Base-by-base conservation (phyloP, 2,888 invertebrate genomes). In the Meta bourneti region DNA sequence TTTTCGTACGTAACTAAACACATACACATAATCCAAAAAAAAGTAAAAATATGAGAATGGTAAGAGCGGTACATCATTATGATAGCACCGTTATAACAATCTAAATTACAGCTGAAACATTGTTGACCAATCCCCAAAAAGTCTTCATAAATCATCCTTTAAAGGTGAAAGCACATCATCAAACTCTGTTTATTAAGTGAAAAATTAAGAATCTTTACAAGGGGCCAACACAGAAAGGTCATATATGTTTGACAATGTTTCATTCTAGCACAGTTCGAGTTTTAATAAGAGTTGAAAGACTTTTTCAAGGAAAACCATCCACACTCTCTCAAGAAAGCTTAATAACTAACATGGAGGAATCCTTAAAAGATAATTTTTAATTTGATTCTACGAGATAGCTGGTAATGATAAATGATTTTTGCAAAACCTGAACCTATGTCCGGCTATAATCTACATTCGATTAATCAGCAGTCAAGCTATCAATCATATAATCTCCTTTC, bases 311-410 rank as follows among this genome's bases (percentile, higher is more conserved):
- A 19, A 79, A 20, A 54, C 52, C 61, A 54, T 20, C 52, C 54
- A 61, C 5, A 54, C 54, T 79, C 49, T 34, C 75, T 75, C 49
- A 48, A 82, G 72, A 72, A 52, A 20, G 52, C 20, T 70, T 86
- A 84, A 84, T 83, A 83, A 83, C 77, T 84, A 85, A 90, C 86
- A 90, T 75, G 54, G 34, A 16, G 70, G 49, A 79, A 70, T 70
- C 78, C 71, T 83, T 77, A 91, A n/a, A 77, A 87, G 91, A 91
- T 86, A 83, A 71, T 87, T 91, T 87, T 87, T 91, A 87, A 91
- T 87, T 91, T 91, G 82, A 87, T 87, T 79, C 77, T 71, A 48
- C 13, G 78, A 75, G 91, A 91, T 91, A 82, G 77, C 72, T 82
- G 6, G 48, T 13, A 48, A 51, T 83, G 91, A 91, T 91, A 82